Conservation (phyloP, 2,797 vertebrate genomes). For the Decapterus maruadsi region DNA sequence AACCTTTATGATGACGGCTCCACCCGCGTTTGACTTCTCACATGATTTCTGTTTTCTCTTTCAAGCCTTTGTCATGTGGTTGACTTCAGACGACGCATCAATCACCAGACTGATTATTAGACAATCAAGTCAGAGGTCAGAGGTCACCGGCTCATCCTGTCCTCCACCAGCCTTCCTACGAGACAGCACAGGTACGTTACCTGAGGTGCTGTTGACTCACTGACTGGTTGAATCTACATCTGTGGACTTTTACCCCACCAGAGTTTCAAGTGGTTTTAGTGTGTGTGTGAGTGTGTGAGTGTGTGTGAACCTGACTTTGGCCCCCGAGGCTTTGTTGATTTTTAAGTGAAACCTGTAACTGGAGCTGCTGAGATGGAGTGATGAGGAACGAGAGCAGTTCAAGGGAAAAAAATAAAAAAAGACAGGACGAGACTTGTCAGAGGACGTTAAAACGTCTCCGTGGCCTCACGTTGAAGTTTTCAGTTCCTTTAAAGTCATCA, state of each 20-base stretch:
- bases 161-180: neutral
- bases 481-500: neutral
- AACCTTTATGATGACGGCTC: neutral
- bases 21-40: neutral
- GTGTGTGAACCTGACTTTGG: conserved; percentile 8
- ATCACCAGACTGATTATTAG: neutral
- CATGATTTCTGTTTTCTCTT: neutral
- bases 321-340: conserved; percentile 25
- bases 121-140: neutral
- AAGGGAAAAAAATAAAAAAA: neutral
- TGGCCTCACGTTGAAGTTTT: neutral
- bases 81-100: neutral
- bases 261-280: conserved; percentile 2
- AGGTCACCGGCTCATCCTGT: neutral
- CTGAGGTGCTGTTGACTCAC: neutral
- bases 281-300: neutral
- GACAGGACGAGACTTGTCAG: conserved; percentile 46
- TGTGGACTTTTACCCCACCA: neutral
- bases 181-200: neutral
- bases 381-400: conserved; percentile 13
- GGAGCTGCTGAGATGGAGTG: neutral
- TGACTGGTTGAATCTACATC: neutral
- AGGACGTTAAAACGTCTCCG: no score
- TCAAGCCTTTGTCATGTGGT: neutral
- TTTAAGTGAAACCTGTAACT: conserved; percentile 18